Base-by-base conservation (phyloP, 2,797 vertebrate species). In the Rhynchotus rufescens region DNA sequence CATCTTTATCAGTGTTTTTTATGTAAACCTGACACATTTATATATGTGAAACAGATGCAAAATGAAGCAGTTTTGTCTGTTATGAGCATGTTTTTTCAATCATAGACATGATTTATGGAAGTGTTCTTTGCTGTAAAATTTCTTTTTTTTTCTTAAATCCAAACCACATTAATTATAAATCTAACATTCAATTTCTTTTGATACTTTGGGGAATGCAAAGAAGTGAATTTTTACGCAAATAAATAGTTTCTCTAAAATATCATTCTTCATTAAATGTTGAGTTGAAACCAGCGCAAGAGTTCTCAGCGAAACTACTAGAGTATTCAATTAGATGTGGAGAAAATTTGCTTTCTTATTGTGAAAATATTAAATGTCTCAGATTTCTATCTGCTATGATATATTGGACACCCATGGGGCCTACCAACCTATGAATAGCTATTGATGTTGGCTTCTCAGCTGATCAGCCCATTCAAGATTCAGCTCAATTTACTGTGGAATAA, bases 31-130 rank as follows among this genome's bases (percentile, higher is more conserved):
- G 97, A 98, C 97, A 97, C 96, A 87, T 97, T 96, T 96, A 96
- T 97, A 94, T 97, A 97, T 97, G 94, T 95, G 97, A 98, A 97
- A 97, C 97, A 98, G 97, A 98, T 97, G 97, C 97, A 96, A 96
- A 93, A 94, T 96, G 94, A 96, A 97, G 91, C 89, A 84, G 75
- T 96, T 96, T 94, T 91, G 92, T 98, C 97, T 97, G 92, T 96
- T 97, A 61, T 80, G 93, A 93, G 92, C 97, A 97, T 95, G 90
- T 97, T 98, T 98, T 97, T 97, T 96, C 90, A 97, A 97, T 97
- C 97, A 97, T 62, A 84, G 83, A 88, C 94, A 94, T 97, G 97
- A 98, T 97, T 98, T 97, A 98, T 97, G 91, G 95, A 97, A 98
- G 97, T 96, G 95, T 97, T 97, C 96, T 97, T 96, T 94, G 69